Conservation (phyloP, 1,140 invertebrate species). For the Sitobion miscanthi region DNA sequence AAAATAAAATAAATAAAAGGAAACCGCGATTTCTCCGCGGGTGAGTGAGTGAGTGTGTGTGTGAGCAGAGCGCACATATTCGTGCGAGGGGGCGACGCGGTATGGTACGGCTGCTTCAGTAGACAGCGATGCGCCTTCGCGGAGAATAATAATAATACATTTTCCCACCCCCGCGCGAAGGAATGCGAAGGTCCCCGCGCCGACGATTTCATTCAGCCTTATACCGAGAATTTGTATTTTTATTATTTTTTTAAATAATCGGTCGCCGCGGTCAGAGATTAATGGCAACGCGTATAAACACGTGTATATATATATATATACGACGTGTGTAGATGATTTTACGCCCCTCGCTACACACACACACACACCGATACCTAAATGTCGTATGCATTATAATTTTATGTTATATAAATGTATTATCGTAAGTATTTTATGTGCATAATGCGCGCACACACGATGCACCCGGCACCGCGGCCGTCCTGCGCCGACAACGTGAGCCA, state of each 20-base stretch:
- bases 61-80: background rate
- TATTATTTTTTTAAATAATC: slow-evolving; percentile 49
- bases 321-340: background rate
- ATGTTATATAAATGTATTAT: background rate
- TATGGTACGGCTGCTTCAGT: background rate
- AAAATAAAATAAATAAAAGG: slow-evolving; percentile 1
- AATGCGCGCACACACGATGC: background rate
- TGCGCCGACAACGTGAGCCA: background rate
- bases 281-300: background rate
- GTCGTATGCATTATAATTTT: background rate
- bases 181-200: slow-evolving; percentile 1
- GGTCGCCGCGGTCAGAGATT: slow-evolving; percentile 50
- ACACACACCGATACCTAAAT: background rate
- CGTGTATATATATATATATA: background rate
- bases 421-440: slow-evolving; percentile 8
- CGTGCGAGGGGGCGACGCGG: background rate
- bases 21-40: slow-evolving; percentile 34
- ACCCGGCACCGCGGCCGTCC: background rate
- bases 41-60: background rate
- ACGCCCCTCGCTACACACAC: background rate
- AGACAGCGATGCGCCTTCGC: slow-evolving; percentile 52
- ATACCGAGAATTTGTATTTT: slow-evolving; percentile 49
- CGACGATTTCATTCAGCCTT: slow-evolving; percentile 23
- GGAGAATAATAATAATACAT: background rate
- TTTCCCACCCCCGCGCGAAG: slow-evolving; percentile 8